phyloP scores from a whole-genome alignment of 2,888 invertebrate genomes.

The Melieria crassipennis region DNA sequence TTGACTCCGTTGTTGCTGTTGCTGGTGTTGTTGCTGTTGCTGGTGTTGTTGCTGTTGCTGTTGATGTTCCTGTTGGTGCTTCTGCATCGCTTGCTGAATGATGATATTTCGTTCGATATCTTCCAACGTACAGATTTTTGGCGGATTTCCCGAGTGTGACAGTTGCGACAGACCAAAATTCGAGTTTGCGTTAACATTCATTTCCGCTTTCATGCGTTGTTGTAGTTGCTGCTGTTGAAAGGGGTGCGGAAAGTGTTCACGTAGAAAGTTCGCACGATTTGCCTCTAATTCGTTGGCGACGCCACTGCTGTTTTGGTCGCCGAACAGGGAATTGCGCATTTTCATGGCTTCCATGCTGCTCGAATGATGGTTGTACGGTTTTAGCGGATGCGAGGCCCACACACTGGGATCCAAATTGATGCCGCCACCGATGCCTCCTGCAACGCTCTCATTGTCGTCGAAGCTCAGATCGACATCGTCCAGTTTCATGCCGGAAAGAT shows the following conservation, averaged over 20 bases:
- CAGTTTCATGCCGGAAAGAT: constrained; percentile 61
- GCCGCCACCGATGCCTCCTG: constrained; percentile 38
- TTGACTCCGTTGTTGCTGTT: constrained; percentile 48
- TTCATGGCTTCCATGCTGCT: constrained; percentile 28
- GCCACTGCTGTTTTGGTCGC: background rate
- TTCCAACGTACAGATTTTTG: constrained; percentile 64
- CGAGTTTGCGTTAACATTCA: constrained; percentile 37
- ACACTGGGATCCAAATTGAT: constrained; percentile 66
- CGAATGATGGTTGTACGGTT: constrained; percentile 52
- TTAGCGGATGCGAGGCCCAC: constrained; percentile 61
- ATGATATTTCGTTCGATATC: constrained; percentile 65
- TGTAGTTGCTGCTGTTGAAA: constrained; percentile 49
- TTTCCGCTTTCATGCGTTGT: constrained; percentile 18
- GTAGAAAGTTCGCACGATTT: constrained; percentile 54
- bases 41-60: constrained; percentile 45
- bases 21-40: constrained; percentile 44
- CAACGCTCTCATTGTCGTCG: constrained; percentile 54
- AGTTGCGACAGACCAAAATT: constrained; percentile 49
- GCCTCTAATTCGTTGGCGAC: constrained; percentile 23
- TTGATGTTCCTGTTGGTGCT: constrained; percentile 48
- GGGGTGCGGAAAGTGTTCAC: constrained; percentile 56
- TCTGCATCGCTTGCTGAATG: constrained; percentile 59
- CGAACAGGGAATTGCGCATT: background rate
- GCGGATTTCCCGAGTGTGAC: constrained; percentile 43
- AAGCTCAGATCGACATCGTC: constrained; percentile 64